A percentile compares a stretch with the other conserved stretches of the same genome.
These are phyloP conservation scores for human (Homo sapiens) DNA, from an alignment of 2,113 vertebrate species.

Conservation along the genomic window GRCh38 chr9:15308501-15309000, in stretches of 20 bases:
- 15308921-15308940: not conserved
- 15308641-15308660: not conserved
- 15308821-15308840: conserved; percentile 6
- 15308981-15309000: no score
- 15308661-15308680: not conserved
- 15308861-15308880: not conserved
- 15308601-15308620: not conserved
- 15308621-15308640: not conserved
- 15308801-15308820: not conserved
- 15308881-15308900: conserved; percentile 25
- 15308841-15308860: conserved; percentile 15
- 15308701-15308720: conserved; percentile 15
- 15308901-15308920: not conserved
- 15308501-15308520: not conserved
- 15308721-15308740: not conserved
- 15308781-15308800: not conserved
- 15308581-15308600: not conserved
- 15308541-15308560: not conserved
- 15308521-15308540: not conserved
- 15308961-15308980: no score
- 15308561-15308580: not conserved
- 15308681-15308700: conserved; percentile 49
- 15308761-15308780: conserved; percentile 44
- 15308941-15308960: no score
- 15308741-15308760: not conserved